Evolutionary conservation across 35 echinoderm and acorn worm genomes (phyloP).

Genomic region (Patiria miniata): DNA sequence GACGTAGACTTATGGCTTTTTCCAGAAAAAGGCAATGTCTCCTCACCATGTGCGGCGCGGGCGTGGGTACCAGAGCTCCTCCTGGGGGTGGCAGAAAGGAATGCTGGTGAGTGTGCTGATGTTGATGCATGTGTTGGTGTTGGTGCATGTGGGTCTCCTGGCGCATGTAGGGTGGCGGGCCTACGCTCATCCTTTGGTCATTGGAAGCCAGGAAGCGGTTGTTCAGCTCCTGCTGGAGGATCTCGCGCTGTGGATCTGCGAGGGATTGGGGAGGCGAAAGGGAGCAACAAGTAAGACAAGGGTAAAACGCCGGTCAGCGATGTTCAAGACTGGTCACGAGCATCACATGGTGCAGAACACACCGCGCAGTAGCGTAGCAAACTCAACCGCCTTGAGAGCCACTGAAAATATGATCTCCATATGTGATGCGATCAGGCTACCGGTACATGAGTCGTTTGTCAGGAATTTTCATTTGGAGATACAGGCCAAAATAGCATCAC

Average conservation of each 20-base stretch:
- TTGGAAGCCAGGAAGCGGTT: slow-evolving; percentile 82
- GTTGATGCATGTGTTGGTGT: slow-evolving; percentile 90
- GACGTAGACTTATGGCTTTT: too few species aligned
- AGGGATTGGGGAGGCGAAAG: neutral
- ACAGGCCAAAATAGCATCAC: too few species aligned
- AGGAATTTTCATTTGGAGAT: too few species aligned
- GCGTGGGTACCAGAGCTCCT: slow-evolving; percentile 47
- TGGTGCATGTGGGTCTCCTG: slow-evolving; percentile 95
- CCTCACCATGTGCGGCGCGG: slow-evolving; percentile 56
- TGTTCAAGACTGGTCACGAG: too few species aligned
- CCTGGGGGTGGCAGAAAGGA: slow-evolving; percentile 62
- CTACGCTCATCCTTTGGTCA: slow-evolving; percentile 71
- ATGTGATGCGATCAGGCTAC: too few species aligned
- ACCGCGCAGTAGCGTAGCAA: too few species aligned
- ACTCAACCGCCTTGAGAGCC: too few species aligned
- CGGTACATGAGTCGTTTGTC: too few species aligned
- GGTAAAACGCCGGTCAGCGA: too few species aligned
- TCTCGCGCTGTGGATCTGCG: slow-evolving; percentile 60
- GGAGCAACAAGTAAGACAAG: neutral
- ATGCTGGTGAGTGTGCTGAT: slow-evolving; percentile 80
- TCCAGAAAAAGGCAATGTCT: neutral
- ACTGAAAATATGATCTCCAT: too few species aligned
- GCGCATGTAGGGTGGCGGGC: slow-evolving; percentile 74
- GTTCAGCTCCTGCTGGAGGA: slow-evolving; percentile 90
- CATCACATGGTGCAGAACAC: too few species aligned